Evolutionary conservation across 2,888 invertebrate genomes (phyloP).

Genomic region (Tineola bisselliella): DNA sequence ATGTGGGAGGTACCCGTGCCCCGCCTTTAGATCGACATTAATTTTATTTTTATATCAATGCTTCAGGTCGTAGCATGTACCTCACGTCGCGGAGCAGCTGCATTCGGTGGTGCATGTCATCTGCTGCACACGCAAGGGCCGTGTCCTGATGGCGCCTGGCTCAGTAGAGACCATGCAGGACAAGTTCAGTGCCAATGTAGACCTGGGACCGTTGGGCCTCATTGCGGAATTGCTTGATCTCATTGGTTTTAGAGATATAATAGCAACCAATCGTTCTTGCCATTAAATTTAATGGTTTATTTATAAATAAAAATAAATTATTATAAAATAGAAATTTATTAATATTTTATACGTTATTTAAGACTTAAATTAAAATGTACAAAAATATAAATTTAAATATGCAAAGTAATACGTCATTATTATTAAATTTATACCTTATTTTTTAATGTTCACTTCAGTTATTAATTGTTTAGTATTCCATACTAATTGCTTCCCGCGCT

Average conservation of each 20-base stretch:
- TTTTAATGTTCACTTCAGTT: background rate
- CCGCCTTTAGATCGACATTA: too few relatives aligned
- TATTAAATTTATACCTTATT: background rate
- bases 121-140: constrained; percentile 82
- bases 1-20: too few relatives aligned
- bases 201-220: background rate
- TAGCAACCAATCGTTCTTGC: too few relatives aligned
- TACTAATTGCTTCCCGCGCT: background rate
- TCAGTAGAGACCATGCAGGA: constrained; percentile 34
- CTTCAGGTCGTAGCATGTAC: constrained; percentile 63
- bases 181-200: constrained; percentile 72
- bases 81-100: constrained; percentile 70
- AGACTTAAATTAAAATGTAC: background rate
- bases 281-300: too few relatives aligned
- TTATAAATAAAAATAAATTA: background rate
- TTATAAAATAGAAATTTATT: background rate
- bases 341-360: background rate
- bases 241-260: too few relatives aligned
- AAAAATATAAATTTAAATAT: background rate
- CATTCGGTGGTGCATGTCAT: constrained; percentile 76
- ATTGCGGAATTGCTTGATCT: background rate
- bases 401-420: background rate
- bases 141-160: constrained; percentile 74
- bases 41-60: background rate
- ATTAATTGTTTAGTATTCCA: background rate